phyloP scores from a whole-genome alignment of 2,113 vertebrate species.

The Stictonetta naevosa region DNA sequence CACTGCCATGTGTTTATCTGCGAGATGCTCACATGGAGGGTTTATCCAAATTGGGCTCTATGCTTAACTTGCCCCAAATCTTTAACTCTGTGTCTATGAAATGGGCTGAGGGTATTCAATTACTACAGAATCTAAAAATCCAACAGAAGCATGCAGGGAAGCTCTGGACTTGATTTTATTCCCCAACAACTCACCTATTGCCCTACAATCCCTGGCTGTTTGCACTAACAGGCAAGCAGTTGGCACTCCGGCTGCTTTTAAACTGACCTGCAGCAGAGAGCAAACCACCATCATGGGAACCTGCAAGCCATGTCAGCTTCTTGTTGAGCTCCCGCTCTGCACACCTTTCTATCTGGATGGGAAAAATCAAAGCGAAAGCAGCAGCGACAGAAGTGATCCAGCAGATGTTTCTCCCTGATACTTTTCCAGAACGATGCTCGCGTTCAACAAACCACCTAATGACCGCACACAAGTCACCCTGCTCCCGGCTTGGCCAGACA shows the following conservation, averaged over 20 bases:
- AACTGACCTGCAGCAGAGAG: not conserved
- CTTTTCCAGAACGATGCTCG: not conserved
- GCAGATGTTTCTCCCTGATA: not conserved
- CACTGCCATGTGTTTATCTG: not conserved
- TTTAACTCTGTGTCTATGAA: not conserved
- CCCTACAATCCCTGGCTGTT: accelerated
- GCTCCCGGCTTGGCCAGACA: not conserved
- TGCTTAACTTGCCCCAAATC: accelerated
- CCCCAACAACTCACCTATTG: not conserved
- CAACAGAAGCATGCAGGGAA: not conserved
- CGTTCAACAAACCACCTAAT: not conserved
- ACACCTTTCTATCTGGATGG: not conserved
- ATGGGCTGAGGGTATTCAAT: not conserved
- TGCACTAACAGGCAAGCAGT: not conserved
- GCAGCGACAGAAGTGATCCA: not conserved
- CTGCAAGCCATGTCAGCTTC: not conserved
- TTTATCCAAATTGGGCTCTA: not conserved
- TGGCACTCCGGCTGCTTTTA: not conserved
- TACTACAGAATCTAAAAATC: not conserved
- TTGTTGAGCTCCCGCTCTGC: not conserved
- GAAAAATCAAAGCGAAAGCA: not conserved
- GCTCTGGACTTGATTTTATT: not conserved
- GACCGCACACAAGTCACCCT: accelerated
- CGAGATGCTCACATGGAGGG: not conserved
- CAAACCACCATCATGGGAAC: not conserved